These are phyloP conservation scores for Apotomis turbidana DNA, from an alignment of 2,888 invertebrate genomes.

Conservation along the genomic window DNA sequence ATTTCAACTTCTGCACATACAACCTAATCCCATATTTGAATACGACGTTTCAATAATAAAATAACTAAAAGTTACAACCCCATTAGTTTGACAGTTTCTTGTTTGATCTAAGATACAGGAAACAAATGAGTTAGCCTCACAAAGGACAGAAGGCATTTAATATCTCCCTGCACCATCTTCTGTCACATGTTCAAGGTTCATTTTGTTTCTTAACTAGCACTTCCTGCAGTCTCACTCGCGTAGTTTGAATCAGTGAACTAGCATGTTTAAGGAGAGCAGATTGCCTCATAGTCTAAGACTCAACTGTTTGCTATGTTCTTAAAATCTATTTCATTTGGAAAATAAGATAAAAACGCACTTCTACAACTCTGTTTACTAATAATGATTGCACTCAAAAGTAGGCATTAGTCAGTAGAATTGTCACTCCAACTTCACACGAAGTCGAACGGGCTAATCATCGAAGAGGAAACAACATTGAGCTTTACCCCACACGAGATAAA, in stretches of 20 bases:
- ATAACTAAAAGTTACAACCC: conserved; percentile 11
- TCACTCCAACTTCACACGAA: too few relatives aligned
- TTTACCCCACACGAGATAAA: too few relatives aligned
- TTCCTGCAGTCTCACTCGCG: background rate
- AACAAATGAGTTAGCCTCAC: conserved; percentile 37
- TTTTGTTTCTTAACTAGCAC: background rate
- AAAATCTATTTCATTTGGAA: too few relatives aligned
- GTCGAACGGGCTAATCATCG: too few relatives aligned
- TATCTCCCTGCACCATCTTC: conserved; percentile 33
- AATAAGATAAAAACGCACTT: too few relatives aligned
- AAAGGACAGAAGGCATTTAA: conserved; percentile 34
- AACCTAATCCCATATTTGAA: conserved; percentile 4
- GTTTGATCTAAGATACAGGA: conserved; percentile 37
- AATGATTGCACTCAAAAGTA: too few relatives aligned
- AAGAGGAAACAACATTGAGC: too few relatives aligned
- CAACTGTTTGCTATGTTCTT: too few relatives aligned
- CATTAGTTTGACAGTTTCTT: conserved; percentile 34
- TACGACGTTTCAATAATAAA: conserved; percentile 11
- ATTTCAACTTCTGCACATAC: conserved; percentile 2
- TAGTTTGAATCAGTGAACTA: background rate
- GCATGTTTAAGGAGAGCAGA: background rate
- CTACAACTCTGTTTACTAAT: too few relatives aligned
- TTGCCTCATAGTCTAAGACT: too few relatives aligned
- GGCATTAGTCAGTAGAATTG: too few relatives aligned
- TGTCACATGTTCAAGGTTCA: conserved; percentile 9